These are phyloP conservation scores for Agriopis aurantiaria DNA, from an alignment of 2,888 invertebrate species.

Conservation along the genomic window DNA sequence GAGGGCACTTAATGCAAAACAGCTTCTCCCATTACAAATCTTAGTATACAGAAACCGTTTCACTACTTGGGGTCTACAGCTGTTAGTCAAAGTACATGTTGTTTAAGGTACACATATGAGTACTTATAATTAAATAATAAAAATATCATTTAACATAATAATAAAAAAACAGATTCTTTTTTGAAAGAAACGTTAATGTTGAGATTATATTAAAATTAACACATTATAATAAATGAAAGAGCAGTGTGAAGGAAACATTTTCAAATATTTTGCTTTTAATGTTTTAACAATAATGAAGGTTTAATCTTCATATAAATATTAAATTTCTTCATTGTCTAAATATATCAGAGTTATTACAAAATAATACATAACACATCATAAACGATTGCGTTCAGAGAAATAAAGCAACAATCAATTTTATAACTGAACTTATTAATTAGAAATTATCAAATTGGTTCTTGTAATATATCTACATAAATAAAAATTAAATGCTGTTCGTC, in stretches of 20 bases:
- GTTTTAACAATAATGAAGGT: conserved; percentile 5
- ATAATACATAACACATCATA: conserved; percentile 14
- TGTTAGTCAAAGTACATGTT: neutral
- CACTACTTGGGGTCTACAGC: neutral
- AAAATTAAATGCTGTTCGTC: too few relatives aligned
- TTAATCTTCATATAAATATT: neutral
- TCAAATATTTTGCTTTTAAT: conserved; percentile 40
- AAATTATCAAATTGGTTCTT: too few relatives aligned
- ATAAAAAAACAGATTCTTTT: neutral
- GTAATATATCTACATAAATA: too few relatives aligned
- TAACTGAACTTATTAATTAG: neutral
- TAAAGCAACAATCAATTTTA: neutral
- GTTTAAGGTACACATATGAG: neutral
- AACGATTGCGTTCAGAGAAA: conserved; percentile 8
- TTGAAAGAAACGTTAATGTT: neutral
- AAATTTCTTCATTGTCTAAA: conserved; percentile 11
- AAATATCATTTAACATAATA: neutral
- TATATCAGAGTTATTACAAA: conserved; percentile 6
- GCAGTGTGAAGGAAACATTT: conserved; percentile 49
- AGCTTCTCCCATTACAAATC: neutral
- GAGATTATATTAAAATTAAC: neutral
- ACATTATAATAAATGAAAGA: neutral
- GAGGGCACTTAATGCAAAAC: neutral
- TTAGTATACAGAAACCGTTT: neutral
- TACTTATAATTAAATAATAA: neutral